A percentile compares a stretch with the other conserved stretches of the same genome.
Evolutionary conservation across 2,113 vertebrate genomes (phyloP).

Genomic region (Rattus rattus): DNA sequence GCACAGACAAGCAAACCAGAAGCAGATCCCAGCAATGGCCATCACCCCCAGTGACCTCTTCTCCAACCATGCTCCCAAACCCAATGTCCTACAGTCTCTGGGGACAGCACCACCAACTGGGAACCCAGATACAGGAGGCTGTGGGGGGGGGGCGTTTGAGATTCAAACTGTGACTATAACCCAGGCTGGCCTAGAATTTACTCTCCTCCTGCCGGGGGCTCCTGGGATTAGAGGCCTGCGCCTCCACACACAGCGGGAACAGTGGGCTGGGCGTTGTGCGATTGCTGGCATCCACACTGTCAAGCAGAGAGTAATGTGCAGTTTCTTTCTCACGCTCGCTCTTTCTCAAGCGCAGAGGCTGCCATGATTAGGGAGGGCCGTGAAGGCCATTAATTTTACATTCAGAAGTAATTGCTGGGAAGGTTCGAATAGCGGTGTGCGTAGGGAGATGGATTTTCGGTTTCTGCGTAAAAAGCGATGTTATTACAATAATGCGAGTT

Average conservation of each 20-base stretch:
- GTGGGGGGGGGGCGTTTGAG: neutral
- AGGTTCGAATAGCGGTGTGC: neutral
- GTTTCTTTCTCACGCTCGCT: neutral
- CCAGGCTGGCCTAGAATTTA: neutral
- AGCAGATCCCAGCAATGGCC: neutral
- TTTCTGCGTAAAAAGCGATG: neutral
- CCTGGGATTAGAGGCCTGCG: neutral
- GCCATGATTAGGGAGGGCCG: neutral
- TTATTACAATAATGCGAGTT: neutral
- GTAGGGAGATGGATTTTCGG: neutral
- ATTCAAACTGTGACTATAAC: neutral
- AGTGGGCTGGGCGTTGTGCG: accelerated
- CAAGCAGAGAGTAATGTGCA: neutral
- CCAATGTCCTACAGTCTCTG: neutral
- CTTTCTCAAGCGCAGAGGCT: neutral
- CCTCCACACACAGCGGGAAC: too few species aligned
- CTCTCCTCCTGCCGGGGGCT: neutral
- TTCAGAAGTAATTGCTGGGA: constrained; percentile 54
- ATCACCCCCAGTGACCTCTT: neutral
- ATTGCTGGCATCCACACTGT: neutral
- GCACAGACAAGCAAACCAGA: neutral
- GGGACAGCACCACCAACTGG: neutral
- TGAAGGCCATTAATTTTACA: constrained; percentile 36
- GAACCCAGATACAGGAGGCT: neutral
- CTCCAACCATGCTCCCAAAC: neutral